phyloP scores from a whole-genome alignment of 2,113 vertebrate genomes.

The Paraplagusia blochii region DNA sequence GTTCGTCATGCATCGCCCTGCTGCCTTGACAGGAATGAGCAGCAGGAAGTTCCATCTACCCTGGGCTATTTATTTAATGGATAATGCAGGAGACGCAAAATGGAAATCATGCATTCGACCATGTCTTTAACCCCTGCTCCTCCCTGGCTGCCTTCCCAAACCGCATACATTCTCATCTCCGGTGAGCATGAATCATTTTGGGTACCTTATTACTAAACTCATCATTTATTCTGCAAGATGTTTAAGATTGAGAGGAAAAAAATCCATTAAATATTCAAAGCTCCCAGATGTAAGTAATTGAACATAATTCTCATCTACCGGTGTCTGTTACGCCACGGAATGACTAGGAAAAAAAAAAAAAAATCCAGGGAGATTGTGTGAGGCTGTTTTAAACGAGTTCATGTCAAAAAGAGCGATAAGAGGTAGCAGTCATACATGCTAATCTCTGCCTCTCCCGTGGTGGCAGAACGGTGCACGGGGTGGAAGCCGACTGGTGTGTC shows the following conservation, averaged over 20 bases:
- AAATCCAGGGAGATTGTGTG: constrained; percentile 19
- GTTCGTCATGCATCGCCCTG: constrained; percentile 42
- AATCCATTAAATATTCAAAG: constrained; percentile 61
- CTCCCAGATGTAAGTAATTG: constrained; percentile 16
- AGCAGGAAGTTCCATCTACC: constrained; percentile 49
- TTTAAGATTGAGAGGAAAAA: constrained; percentile 40
- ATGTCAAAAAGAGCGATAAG: constrained; percentile 54
- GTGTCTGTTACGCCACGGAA: constrained; percentile 7
- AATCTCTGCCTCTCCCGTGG: constrained; percentile 48
- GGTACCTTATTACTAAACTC: constrained; percentile 55
- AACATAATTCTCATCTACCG: constrained; percentile 29
- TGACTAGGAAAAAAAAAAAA: no score
- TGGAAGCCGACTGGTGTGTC: constrained; percentile 34
- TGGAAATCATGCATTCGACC: constrained; percentile 66
- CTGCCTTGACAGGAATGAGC: constrained; percentile 47
- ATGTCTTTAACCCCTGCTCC: constrained; percentile 60
- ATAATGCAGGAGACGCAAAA: constrained; percentile 65
- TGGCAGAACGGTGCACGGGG: constrained; percentile 22
- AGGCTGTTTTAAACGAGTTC: constrained; percentile 47
- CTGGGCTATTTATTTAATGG: constrained; percentile 71
- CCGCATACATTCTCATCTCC: constrained; percentile 35
- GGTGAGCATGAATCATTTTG: constrained; percentile 58
- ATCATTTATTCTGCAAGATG: constrained; percentile 60
- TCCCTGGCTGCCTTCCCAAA: constrained; percentile 31
- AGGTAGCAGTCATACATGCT: constrained; percentile 50